Percentiles rank a stretch among this genome's conserved stretches.
These are phyloP conservation scores for Halcyon chelicuti DNA, from an alignment of 2,797 vertebrate species.

Conservation along the genomic window DNA sequence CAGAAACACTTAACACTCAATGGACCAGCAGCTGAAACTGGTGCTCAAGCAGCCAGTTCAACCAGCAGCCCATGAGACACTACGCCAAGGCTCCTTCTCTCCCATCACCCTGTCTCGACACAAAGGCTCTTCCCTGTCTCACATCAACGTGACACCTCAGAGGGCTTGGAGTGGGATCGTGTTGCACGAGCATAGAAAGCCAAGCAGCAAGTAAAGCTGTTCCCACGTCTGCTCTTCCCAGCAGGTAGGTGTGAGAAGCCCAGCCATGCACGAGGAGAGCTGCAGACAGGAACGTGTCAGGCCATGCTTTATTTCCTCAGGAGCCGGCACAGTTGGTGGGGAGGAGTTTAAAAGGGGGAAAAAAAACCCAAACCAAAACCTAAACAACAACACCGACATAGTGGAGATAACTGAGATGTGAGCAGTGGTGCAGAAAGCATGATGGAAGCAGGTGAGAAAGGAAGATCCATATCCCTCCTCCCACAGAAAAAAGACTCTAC, in stretches of 20 bases:
- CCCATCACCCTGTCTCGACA: neutral
- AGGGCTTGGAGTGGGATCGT: accelerated
- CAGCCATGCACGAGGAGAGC: conserved; percentile 1
- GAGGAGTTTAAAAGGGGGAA: neutral
- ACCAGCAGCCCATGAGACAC: neutral
- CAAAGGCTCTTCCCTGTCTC: neutral
- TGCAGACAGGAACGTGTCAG: conserved; percentile 46
- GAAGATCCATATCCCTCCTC: neutral
- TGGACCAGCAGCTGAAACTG: neutral
- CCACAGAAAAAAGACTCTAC: neutral
- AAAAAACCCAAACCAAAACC: no score
- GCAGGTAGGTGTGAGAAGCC: conserved; percentile 25
- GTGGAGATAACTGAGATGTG: neutral
- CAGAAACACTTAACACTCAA: neutral
- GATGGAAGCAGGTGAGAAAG: neutral
- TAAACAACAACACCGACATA: accelerated
- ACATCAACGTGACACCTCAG: accelerated
- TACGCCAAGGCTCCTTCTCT: neutral
- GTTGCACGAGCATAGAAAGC: neutral
- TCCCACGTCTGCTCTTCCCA: conserved; percentile 1
- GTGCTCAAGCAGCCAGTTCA: neutral
- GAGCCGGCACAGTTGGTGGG: neutral
- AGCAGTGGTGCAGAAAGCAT: conserved; percentile 1
- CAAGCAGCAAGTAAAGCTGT: neutral
- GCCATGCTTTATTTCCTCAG: neutral